Evolutionary conservation across 2,113 vertebrate species (phyloP).

Genomic region (Rutilus rutilus): DNA sequence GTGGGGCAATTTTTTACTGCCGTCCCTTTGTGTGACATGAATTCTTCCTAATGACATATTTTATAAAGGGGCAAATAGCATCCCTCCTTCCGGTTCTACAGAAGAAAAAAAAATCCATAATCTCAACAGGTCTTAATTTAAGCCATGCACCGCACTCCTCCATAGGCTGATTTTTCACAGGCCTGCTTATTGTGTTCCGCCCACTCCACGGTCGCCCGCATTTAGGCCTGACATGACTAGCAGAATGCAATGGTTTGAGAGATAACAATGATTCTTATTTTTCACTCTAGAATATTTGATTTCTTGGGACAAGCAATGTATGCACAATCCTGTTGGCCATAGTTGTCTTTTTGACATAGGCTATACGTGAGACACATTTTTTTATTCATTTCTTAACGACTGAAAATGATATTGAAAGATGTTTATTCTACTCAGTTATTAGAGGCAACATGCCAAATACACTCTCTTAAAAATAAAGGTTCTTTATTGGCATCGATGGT

Average conservation of each 20-base stretch:
- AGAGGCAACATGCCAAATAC: neutral
- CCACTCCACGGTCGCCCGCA: conserved; percentile 57
- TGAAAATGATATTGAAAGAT: neutral
- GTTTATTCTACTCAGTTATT: neutral
- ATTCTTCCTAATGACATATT: conserved; percentile 99
- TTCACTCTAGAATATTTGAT: no score
- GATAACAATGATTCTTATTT: no score
- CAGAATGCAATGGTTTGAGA: neutral
- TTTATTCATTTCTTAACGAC: neutral
- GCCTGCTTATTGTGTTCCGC: conserved; percentile 38
- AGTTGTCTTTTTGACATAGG: neutral
- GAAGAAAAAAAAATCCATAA: conserved; percentile 88
- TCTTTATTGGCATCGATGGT: no score
- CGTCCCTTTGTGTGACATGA: conserved; percentile 98
- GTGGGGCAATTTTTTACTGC: conserved; percentile 98
- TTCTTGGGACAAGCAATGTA: neutral
- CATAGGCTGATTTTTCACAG: conserved; percentile 82
- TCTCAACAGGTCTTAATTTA: conserved; percentile 82
- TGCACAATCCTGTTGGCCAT: neutral
- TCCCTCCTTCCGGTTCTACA: conserved; percentile 77
- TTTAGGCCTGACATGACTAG: conserved; percentile 29
- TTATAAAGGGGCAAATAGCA: conserved; percentile 99
- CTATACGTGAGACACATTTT: neutral
- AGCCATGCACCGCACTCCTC: conserved; percentile 62
- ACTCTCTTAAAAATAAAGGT: neutral